phyloP scores from a whole-genome alignment of 2,113 vertebrate species.

The Phaethon lepturus region DNA sequence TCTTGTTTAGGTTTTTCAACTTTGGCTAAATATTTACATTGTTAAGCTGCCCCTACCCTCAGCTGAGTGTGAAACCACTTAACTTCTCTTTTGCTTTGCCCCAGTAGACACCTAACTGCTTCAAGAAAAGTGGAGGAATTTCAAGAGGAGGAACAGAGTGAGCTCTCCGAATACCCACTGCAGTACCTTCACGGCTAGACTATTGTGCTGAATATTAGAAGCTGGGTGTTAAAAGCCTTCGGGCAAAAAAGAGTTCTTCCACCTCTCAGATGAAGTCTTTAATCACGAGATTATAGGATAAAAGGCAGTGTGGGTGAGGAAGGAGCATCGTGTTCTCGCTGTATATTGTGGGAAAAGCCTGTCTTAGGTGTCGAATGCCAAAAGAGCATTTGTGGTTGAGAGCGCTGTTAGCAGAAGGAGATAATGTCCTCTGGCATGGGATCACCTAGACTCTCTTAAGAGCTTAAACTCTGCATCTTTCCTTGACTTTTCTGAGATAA shows the following conservation, averaged over 20 bases:
- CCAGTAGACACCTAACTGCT: neutral
- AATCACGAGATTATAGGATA: neutral
- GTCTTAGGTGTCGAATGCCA: neutral
- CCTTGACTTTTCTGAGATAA: neutral
- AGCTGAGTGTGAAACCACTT: neutral
- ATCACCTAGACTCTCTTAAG: neutral
- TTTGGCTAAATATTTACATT: neutral
- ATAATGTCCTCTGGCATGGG: neutral
- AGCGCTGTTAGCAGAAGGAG: neutral
- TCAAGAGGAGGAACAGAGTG: neutral
- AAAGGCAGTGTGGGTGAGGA: conserved; percentile 9
- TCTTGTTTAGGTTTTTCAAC: neutral
- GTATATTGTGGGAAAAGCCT: neutral
- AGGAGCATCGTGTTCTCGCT: fast-evolving
- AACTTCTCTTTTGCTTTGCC: neutral
- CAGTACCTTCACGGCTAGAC: neutral
- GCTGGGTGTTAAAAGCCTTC: neutral
- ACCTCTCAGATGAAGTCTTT: neutral
- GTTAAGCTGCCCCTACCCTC: neutral
- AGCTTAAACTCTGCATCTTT: neutral
- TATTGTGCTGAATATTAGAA: neutral
- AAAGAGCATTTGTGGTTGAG: neutral
- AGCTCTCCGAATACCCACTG: neutral
- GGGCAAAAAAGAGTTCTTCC: neutral
- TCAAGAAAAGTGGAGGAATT: neutral